A percentile compares a stretch with the other conserved stretches of the same genome.
Conservation (phyloP, 2,113 vertebrate species). For the Spheniscus mendiculus region DNA sequence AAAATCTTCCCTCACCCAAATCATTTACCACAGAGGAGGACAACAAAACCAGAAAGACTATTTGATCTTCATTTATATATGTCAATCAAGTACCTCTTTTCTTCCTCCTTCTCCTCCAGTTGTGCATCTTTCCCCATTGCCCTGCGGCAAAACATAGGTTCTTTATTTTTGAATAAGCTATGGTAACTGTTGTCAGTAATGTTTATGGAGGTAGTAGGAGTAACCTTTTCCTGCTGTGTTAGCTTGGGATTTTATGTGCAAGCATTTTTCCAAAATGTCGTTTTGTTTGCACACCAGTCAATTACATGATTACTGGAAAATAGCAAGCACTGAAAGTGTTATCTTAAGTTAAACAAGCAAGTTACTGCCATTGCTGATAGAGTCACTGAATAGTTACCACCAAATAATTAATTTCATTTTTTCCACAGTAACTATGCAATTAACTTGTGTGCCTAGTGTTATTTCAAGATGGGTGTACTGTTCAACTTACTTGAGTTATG, state of each 20-base stretch:
- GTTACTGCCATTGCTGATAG: not conserved
- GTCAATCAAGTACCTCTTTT: not conserved
- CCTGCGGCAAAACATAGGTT: not conserved
- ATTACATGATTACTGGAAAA: not conserved
- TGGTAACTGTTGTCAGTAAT: not conserved
- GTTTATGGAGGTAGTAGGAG: not conserved
- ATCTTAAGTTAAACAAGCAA: not conserved
- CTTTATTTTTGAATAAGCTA: not conserved
- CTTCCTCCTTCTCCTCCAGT: not conserved
- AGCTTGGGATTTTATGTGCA: not conserved
- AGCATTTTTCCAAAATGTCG: not conserved
- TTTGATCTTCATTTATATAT: not conserved
- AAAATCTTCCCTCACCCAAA: not conserved
- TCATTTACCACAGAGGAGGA: not conserved
- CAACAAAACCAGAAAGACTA: not conserved
- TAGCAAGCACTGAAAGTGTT: not conserved
- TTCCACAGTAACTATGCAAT: slow-evolving; percentile 13
- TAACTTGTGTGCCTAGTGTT: slow-evolving; percentile 7
- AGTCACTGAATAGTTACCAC: not conserved
- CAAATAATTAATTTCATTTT: not conserved
- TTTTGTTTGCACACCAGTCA: not conserved
- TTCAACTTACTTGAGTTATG: not conserved
- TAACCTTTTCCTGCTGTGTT: not conserved
- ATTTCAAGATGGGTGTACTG: slow-evolving; percentile 6
- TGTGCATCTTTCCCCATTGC: not conserved